These are phyloP conservation scores for Brenthis hecate DNA, from an alignment of 2,888 invertebrate species.

Conservation along the genomic window DNA sequence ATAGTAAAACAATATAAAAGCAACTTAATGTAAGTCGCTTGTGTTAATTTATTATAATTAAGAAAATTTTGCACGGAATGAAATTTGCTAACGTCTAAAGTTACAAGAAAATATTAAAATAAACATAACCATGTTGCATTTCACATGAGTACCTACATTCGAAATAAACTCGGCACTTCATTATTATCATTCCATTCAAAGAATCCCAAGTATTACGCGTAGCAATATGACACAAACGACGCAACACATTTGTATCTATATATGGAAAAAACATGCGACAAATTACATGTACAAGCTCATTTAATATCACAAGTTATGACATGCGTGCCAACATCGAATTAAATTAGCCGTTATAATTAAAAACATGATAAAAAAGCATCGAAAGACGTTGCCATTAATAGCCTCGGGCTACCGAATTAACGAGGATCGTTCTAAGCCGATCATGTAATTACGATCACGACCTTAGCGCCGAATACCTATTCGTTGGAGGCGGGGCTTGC, in stretches of 20 bases:
- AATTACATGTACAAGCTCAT: slow-evolving; percentile 36
- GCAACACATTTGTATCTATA: slow-evolving; percentile 14
- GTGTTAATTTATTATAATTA: background rate
- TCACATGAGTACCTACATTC: background rate
- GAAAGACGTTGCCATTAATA: slow-evolving; percentile 71
- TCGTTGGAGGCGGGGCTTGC: slow-evolving; percentile 50
- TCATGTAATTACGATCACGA: slow-evolving; percentile 69
- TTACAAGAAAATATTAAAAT: slow-evolving; percentile 13
- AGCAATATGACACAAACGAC: slow-evolving; percentile 12
- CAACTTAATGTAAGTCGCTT: background rate
- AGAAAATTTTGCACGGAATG: background rate
- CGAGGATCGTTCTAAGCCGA: slow-evolving; percentile 63
- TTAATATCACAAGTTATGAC: slow-evolving; percentile 42
- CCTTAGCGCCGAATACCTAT: slow-evolving; percentile 63
- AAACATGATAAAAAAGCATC: slow-evolving; percentile 59
- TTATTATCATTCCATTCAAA: slow-evolving; percentile 15
- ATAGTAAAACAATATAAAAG: background rate
- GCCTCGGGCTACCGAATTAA: slow-evolving; percentile 76
- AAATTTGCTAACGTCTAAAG: slow-evolving; percentile 2
- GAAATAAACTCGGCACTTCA: slow-evolving; percentile 2
- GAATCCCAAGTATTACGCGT: background rate
- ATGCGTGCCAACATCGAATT: slow-evolving; percentile 39
- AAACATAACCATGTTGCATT: background rate
- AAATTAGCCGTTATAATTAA: slow-evolving; percentile 47
- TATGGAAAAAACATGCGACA: slow-evolving; percentile 24